phyloP scores from a whole-genome alignment of 2,113 vertebrate genomes.

The Cepphus grylle region DNA sequence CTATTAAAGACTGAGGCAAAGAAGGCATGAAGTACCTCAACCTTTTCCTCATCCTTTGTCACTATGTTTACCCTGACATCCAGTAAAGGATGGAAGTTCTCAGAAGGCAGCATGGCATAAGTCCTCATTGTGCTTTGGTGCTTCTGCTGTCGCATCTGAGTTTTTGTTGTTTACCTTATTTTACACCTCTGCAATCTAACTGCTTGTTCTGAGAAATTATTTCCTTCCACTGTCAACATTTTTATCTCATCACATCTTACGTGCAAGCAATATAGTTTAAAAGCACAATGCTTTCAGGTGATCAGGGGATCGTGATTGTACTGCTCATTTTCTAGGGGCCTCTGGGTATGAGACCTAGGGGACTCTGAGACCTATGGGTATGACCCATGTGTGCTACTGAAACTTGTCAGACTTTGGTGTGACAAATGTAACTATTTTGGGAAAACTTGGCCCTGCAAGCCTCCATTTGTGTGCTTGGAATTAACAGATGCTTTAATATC shows the following conservation, averaged over 20 bases:
- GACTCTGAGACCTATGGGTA: background rate
- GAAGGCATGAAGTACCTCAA: background rate
- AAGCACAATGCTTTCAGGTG: background rate
- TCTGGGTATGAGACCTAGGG: no score
- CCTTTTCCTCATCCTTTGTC: background rate
- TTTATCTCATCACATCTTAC: background rate
- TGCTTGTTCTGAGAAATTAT: background rate
- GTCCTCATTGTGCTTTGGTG: background rate
- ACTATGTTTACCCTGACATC: accelerated
- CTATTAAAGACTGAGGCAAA: background rate
- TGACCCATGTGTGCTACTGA: background rate
- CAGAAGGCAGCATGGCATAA: background rate
- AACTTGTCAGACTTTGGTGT: background rate
- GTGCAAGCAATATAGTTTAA: background rate
- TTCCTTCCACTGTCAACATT: background rate
- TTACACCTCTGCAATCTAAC: background rate
- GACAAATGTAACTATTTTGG: background rate
- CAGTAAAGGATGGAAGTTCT: background rate
- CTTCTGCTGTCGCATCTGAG: background rate
- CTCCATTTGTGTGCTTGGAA: background rate
- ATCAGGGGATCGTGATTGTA: background rate
- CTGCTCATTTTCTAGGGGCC: background rate
- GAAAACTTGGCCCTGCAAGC: background rate
- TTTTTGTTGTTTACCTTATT: background rate
- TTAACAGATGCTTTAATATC: background rate